Evolutionary conservation across 2,797 vertebrate species (phyloP), one percentile per base, ranked within the genome.

Genomic region (Holocentrus rufus): DNA sequence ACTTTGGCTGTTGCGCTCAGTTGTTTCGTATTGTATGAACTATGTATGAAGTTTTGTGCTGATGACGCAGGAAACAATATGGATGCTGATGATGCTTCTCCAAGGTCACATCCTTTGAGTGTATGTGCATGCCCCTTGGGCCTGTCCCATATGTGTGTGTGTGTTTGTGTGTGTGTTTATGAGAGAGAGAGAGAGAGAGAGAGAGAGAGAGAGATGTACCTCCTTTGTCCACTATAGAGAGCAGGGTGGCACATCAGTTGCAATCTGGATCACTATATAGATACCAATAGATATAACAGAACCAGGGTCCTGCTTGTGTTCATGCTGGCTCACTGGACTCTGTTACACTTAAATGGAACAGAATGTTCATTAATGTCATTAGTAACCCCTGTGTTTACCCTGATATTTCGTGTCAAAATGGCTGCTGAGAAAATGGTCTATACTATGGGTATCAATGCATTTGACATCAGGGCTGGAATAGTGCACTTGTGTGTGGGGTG

Each of bases 1-100:
- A 46, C 5, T 7, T n/a, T 36, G 23, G 53, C 20, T 15, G 31
- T 44, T 74, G 54, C 58, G 57, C 42, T 36, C 22, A 52, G 25
- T 22, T 61, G 39, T 22, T 20, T 57, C 56, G 7, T 60, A 6
- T 39, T 53, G 15, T 53, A 15, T 31, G 22, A 62, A 61, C 20
- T 62, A 20, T 46, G 5, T 53, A 46, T 49, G 27, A 47, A 47
- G 7, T 25, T 14, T n/a, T 59, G 25, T 77, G 63, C 25, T 72
- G 47, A 72, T 47, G 22, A 36, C 8, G 49, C 54, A 59, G 34
- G 2, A 42, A 34, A 34, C n/a, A 25, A 52, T 31, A 56, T 25
- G 52, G 7, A 46, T 27, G 53, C 20, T 25, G 11, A 66, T 59
- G 52, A 17, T 61, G 10, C 52, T 77, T 66, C 23, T 73, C 7